A percentile compares a stretch with the other conserved stretches of the same genome.
Evolutionary conservation across 2,888 invertebrate species (phyloP).

Genomic region (Halictus quadricinctus): DNA sequence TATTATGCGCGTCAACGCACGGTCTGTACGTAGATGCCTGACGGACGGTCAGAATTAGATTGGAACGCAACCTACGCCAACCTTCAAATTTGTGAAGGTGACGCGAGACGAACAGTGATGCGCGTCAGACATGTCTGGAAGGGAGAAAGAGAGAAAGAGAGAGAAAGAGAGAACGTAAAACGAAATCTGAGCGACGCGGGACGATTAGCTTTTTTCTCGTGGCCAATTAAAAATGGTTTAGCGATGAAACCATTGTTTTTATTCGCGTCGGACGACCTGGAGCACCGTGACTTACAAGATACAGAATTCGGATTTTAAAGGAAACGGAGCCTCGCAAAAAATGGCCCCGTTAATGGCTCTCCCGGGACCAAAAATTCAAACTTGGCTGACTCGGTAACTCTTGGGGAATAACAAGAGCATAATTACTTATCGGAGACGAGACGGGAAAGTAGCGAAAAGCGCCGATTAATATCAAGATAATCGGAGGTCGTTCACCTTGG

Average conservation of each 20-base stretch:
- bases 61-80: conserved; percentile 68
- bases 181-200: conserved; percentile 16
- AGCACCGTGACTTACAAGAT: not conserved
- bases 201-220: conserved; percentile 30
- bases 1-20: conserved; percentile 14
- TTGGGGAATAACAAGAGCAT: not conserved
- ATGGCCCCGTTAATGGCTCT: not conserved
- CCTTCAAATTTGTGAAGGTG: conserved; percentile 70
- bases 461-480: not conserved
- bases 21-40: conserved; percentile 13
- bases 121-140: conserved; percentile 53
- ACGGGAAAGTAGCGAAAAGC: not conserved
- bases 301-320: not conserved
- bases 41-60: conserved; percentile 53
- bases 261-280: conserved; percentile 18
- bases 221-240: conserved; percentile 44
- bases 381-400: not conserved
- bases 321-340: not conserved
- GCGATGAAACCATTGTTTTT: conserved; percentile 32
- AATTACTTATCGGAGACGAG: not conserved
- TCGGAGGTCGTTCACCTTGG: not conserved
- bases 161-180: not conserved
- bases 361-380: not conserved
- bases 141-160: not conserved
- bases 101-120: conserved; percentile 52